Conservation (phyloP, 1,140 invertebrate genomes). For the Linepithema humile region DNA sequence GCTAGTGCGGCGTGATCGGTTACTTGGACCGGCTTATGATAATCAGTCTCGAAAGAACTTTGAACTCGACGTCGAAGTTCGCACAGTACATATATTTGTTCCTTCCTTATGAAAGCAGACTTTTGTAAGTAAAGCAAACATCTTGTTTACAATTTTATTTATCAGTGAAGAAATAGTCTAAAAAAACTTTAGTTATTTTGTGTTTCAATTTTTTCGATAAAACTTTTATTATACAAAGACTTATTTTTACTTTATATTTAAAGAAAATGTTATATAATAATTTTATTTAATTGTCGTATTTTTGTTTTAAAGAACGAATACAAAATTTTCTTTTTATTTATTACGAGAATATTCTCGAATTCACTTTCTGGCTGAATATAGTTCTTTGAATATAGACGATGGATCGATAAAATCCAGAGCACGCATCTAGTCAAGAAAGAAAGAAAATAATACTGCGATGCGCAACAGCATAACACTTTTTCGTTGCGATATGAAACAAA, state of each 20-base stretch:
- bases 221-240: neutral
- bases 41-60: constrained; percentile 58
- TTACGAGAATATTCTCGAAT: neutral
- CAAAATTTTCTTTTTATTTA: too few relatives aligned
- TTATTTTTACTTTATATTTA: too few relatives aligned
- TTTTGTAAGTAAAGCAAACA: neutral
- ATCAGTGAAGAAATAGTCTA: neutral
- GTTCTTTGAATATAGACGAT: constrained; percentile 14
- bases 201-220: neutral
- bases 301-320: too few relatives aligned
- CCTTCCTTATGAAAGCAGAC: constrained; percentile 15
- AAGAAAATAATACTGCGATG: neutral
- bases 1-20: constrained; percentile 27
- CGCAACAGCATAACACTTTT: constrained; percentile 7
- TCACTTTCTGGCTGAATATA: neutral
- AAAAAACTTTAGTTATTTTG: neutral
- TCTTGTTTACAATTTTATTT: neutral
- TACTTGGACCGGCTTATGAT: constrained; percentile 53
- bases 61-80: neutral
- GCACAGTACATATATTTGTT: constrained; percentile 12
- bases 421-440: neutral
- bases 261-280: neutral
- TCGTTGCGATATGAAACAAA: constrained; percentile 25
- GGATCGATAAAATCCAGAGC: constrained; percentile 27
- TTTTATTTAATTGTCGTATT: too few relatives aligned